These are phyloP conservation scores for Apis florea DNA, from an alignment of 1,140 invertebrate genomes.

Conservation along the genomic window DNA sequence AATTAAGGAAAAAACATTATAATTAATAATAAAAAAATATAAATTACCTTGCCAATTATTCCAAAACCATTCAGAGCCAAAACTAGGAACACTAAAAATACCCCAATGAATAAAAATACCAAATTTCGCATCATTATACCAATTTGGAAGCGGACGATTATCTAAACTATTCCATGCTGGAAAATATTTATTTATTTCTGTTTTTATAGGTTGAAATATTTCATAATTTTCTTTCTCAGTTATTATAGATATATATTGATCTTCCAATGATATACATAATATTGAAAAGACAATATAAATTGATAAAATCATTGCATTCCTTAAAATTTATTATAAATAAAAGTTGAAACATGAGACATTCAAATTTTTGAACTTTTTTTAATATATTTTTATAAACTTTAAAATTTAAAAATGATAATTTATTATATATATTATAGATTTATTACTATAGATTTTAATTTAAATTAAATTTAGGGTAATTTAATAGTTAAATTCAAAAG, in stretches of 20 bases:
- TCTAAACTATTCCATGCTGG: conserved; percentile 93
- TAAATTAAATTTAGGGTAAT: no score
- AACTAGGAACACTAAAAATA: conserved; percentile 93
- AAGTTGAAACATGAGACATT: no score
- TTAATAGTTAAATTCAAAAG: no score
- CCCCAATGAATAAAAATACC: conserved; percentile 98
- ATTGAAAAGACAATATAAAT: conserved; percentile 9
- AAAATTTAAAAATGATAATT: no score
- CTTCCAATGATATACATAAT: not conserved
- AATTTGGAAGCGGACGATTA: conserved; percentile 88
- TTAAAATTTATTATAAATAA: conserved; percentile 14
- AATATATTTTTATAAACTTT: no score
- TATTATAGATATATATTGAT: conserved; percentile 15
- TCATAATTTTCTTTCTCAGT: not conserved
- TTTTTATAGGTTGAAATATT: not conserved
- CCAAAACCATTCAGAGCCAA: conserved; percentile 95
- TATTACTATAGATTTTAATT: no score
- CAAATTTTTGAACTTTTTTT: no score
- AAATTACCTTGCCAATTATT: conserved; percentile 85
- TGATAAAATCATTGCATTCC: not conserved
- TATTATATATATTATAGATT: no score
- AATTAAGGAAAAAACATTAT: not conserved
- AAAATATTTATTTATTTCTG: conserved; percentile 75
- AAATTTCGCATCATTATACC: conserved; percentile 95
- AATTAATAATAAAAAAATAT: conserved; percentile 1